Evolutionary conservation across 2,888 invertebrate species (phyloP).

Genomic region (Hirtodrosophila confusa): DNA sequence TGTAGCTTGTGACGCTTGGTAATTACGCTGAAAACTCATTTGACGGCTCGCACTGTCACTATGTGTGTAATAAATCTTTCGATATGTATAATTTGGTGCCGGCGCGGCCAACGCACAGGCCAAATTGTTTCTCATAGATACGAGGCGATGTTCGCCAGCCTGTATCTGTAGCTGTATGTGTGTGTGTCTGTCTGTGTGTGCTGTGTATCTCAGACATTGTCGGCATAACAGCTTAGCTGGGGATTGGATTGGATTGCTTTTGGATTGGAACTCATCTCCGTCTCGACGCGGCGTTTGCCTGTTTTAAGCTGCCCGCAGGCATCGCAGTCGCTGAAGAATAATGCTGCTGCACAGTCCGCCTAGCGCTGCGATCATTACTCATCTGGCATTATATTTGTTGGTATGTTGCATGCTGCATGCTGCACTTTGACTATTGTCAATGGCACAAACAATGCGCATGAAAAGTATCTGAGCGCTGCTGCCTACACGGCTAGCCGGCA

Average conservation of each 20-base stretch:
- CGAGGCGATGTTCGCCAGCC: constrained; percentile 22
- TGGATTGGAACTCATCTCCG: constrained; percentile 37
- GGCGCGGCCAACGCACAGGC: constrained; percentile 69
- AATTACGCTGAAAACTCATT: constrained; percentile 81
- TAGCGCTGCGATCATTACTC: constrained; percentile 74
- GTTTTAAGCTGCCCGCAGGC: constrained; percentile 65
- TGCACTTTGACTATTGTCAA: constrained; percentile 59
- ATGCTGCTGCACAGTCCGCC: constrained; percentile 24
- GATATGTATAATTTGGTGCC: constrained; percentile 73
- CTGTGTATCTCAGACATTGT: constrained; percentile 48
- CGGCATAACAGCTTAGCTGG: constrained; percentile 61
- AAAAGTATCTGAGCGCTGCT: constrained; percentile 41
- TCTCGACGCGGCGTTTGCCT: constrained; percentile 26
- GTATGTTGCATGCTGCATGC: constrained; percentile 19
- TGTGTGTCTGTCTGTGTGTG: no score
- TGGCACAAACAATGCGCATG: constrained; percentile 62
- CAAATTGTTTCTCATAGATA: constrained; percentile 74
- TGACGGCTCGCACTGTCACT: constrained; percentile 75
- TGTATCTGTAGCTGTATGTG: constrained; percentile 5
- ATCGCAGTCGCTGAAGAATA: background rate
- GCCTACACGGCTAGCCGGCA: constrained; percentile 30
- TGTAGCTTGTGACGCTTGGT: constrained; percentile 68
- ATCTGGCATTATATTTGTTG: constrained; percentile 53
- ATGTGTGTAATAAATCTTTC: constrained; percentile 77
- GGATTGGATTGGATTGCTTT: constrained; percentile 58